Evolutionary conservation across 1,140 invertebrate genomes (phyloP), one percentile per base, ranked within the genome.

Genomic region (Radopholus similis): DNA sequence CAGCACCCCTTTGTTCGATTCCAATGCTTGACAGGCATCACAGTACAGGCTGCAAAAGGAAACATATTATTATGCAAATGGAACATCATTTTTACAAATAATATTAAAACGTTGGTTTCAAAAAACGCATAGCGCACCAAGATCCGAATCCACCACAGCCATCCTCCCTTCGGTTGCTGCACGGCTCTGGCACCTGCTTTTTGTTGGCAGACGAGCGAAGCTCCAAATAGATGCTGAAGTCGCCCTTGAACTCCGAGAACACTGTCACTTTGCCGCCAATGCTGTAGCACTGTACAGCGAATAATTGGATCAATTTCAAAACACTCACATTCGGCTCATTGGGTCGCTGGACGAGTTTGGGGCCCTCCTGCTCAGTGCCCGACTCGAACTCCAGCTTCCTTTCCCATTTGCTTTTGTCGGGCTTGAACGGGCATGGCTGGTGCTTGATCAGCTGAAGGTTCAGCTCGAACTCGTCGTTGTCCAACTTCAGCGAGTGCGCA

Each of bases 151-250:
- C 78, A 34, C 78, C 78, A 71, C 79, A 81, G 32, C 79, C 79
- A 37, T 82, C 78, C 15, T 74, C 64, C 23, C 66, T 51, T 34
- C 77, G 80, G 47, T 83, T 81, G 4, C 59, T 40, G 56, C 79
- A 81, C 6, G 38, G 66, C 44, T 81, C 79, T 5, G 79, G 79
- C 26, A 81, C 75, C 54, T 80, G 68, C 26, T 74, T 78, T 63
- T 77, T 82, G 49, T 73, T 81, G 11, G 76, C 78, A 9, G 79
- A 70, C 18, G 64, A 74, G 51, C 77, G 65, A 23, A 81, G 37
- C 47, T 81, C 79, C 15, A 81, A 59, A 59, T 79, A 81, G 28
- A 81, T 77, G 37, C 76, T 79, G 62, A 81, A 82, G n/a, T 82
- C 78, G 37, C 79, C 80, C 44, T 72, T 69, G 64, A 81, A 81